Base-by-base conservation (phyloP, 2,113 vertebrate genomes). In the Cyanistes caeruleus region DNA sequence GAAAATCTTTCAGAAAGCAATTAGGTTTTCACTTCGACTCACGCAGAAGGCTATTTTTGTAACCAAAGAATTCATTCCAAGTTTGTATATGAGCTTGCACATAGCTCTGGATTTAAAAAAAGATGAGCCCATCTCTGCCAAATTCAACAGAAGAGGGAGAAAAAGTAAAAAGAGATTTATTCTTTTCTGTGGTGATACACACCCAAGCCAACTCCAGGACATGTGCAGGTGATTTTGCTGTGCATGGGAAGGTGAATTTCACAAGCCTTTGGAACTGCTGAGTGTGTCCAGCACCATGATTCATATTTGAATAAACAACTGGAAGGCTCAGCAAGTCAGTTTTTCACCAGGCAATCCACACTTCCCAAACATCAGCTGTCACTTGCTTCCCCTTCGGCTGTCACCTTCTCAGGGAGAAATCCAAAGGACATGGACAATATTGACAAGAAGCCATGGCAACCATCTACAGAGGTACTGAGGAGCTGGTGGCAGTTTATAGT, bases 61-160 rank as follows among this genome's bases (percentile, higher is more conserved):
- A 87, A 80, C 51, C 87, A 35, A 64, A 78, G 81, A 86, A 88
- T 48, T 59, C 93, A 39, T 75, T 92, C 92, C 92, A 97, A 89
- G 78, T 65, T 89, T 39, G 78, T 46, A 25, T 77, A 48, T 15
- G 75, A 91, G 86, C 88, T 63, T 48, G 78, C 74, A 62, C 91
- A 43, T 51, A 78, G 64, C 25, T 87, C 85, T 41, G 87, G 52
- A 39, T 89, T 91, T 81, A 73, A 64, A 81, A 94, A 87, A 79
- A 64, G 76, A 76, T 9, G 69, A 77, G 67, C 41, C 68, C 37
- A 14, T 52, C 84, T 60, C 83, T 95, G 95, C 89, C 87, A 93
- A 91, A 92, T 55, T 25, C 88, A 64, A 70, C 89, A 83, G 68
- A 90, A 86, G 83, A 80, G 27, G 63, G 51, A 84, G 91, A 62